These are phyloP conservation scores for Troilus luridus DNA, from an alignment of 2,888 invertebrate genomes.

Conservation along the genomic window DNA sequence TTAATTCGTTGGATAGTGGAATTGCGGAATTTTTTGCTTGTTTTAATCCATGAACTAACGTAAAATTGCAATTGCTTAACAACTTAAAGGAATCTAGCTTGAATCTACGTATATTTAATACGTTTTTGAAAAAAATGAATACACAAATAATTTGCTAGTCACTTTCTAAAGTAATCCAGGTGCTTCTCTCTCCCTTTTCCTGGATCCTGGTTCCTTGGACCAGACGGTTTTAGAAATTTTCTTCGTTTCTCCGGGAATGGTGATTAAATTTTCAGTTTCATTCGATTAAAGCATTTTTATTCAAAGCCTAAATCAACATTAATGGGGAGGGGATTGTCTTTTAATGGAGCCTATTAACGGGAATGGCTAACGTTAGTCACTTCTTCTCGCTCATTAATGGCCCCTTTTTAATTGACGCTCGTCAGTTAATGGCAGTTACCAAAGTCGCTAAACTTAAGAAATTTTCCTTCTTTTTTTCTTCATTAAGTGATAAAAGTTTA, in stretches of 20 bases:
- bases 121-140: too few relatives aligned
- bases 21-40: too few relatives aligned
- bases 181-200: too few relatives aligned
- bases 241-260: background rate
- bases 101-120: too few relatives aligned
- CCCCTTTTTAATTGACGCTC: background rate
- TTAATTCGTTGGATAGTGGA: too few relatives aligned
- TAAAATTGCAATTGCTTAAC: too few relatives aligned
- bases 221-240: background rate
- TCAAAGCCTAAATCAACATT: conserved; percentile 26
- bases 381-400: background rate
- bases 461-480: background rate
- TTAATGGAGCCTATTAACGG: background rate
- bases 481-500: background rate
- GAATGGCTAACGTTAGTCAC: conserved; percentile 25
- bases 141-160: too few relatives aligned
- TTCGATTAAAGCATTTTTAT: conserved; percentile 14
- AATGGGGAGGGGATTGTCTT: background rate
- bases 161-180: too few relatives aligned
- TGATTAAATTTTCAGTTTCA: conserved; percentile 18
- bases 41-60: too few relatives aligned
- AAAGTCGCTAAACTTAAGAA: background rate
- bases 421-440: background rate
- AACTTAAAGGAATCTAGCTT: too few relatives aligned
- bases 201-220: background rate